Percentiles rank a stretch among this genome's conserved stretches.
Evolutionary conservation across 2,888 invertebrate genomes (phyloP).

Genomic region (Sarcophaga rosellei): DNA sequence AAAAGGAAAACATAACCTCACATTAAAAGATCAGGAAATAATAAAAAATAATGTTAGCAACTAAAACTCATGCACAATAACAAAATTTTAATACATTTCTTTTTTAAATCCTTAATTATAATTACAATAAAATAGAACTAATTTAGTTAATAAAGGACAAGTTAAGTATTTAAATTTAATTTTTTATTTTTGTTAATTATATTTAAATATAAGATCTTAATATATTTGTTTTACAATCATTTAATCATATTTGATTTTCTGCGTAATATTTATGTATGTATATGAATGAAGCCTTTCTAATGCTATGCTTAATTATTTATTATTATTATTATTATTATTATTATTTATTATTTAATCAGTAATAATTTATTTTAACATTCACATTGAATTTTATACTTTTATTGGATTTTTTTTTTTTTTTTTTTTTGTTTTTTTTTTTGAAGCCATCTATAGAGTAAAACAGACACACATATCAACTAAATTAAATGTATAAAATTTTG

Average conservation of each 20-base stretch:
- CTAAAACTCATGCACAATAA: constrained; percentile 60
- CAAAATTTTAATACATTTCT: constrained; percentile 58
- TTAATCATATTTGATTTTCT: constrained; percentile 29
- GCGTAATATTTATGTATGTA: constrained; percentile 23
- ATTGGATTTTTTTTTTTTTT: constrained; percentile 43
- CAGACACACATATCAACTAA: constrained; percentile 68
- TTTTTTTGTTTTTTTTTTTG: constrained; percentile 45
- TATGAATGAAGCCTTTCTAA: constrained; percentile 70
- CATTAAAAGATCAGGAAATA: not conserved
- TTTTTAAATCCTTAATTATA: constrained; percentile 12
- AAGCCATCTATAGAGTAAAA: constrained; percentile 70
- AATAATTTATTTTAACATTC: too few relatives aligned
- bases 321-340: too few relatives aligned
- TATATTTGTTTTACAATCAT: constrained; percentile 59
- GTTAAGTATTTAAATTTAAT: constrained; percentile 37
- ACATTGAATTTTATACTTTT: constrained; percentile 19
- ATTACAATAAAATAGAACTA: constrained; percentile 53
- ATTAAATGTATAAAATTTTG: constrained; percentile 19
- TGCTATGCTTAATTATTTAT: constrained; percentile 61
- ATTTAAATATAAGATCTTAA: constrained; percentile 55
- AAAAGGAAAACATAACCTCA: constrained; percentile 28
- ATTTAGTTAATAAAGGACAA: constrained; percentile 37
- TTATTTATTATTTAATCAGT: too few relatives aligned
- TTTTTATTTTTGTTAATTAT: constrained; percentile 50
- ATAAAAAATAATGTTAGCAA: constrained; percentile 9